Percentiles rank a stretch among this genome's conserved stretches.
Evolutionary conservation across 2,888 invertebrate genomes (phyloP).

Genomic region (Xanthorhoe spadicearia): DNA sequence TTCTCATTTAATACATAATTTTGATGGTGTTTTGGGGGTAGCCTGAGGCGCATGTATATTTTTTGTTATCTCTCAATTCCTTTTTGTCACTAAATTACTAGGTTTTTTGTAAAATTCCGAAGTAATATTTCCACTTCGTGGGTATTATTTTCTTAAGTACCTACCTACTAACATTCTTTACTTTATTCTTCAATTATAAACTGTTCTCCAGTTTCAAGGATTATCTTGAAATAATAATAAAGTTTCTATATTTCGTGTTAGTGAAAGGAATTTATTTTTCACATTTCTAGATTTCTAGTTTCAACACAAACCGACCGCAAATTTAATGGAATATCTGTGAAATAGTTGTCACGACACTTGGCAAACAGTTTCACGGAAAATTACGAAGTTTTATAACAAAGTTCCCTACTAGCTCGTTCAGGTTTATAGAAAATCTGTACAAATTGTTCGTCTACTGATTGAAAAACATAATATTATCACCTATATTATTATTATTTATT

Average conservation of each 20-base stretch:
- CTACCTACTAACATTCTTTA: too few relatives aligned
- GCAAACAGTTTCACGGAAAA: slow-evolving; percentile 65
- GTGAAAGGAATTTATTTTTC: slow-evolving; percentile 37
- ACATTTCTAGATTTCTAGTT: slow-evolving; percentile 53
- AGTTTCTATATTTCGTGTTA: slow-evolving; percentile 23
- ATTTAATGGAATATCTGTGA: slow-evolving; percentile 62
- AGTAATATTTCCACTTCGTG: too few relatives aligned
- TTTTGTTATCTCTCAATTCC: too few relatives aligned
- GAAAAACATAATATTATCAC: too few relatives aligned
- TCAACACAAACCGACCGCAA: slow-evolving; percentile 53
- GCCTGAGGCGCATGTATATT: too few relatives aligned
- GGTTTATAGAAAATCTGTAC: background rate
- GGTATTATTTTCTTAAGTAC: too few relatives aligned
- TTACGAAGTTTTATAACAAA: slow-evolving; percentile 37
- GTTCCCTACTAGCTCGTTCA: background rate
- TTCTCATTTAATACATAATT: too few relatives aligned
- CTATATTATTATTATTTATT: too few relatives aligned
- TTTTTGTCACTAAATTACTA: too few relatives aligned
- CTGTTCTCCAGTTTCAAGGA: background rate
- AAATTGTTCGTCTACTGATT: background rate
- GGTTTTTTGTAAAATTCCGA: too few relatives aligned
- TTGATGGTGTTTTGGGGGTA: too few relatives aligned
- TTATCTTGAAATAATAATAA: background rate
- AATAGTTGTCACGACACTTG: slow-evolving; percentile 71
- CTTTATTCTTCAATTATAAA: background rate